Conservation (phyloP, 2,797 vertebrate species). For the Spinus pinus region DNA sequence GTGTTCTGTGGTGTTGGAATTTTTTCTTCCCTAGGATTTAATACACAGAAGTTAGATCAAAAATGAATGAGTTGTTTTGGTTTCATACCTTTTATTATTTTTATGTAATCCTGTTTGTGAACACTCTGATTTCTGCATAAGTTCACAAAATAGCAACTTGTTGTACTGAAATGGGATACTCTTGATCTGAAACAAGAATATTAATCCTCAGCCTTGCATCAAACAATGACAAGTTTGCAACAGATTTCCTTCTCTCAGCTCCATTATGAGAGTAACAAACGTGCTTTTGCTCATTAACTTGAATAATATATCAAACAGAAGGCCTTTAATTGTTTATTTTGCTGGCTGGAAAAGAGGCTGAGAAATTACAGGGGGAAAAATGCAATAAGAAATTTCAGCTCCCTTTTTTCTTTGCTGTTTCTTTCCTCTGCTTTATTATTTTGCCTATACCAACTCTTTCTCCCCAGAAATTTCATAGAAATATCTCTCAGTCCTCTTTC, state of each 20-base stretch:
- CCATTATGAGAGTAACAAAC: background rate
- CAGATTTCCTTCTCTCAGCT: conserved; percentile 24
- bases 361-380: background rate
- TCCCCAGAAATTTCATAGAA: background rate
- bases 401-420: background rate
- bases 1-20: fast-evolving
- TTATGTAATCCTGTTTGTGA: background rate
- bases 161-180: conserved; percentile 39
- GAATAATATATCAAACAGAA: conserved; percentile 55
- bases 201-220: conserved; percentile 34
- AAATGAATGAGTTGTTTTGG: background rate
- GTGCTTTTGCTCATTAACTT: conserved; percentile 44
- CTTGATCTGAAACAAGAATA: conserved; percentile 54
- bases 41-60: background rate
- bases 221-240: conserved; percentile 51
- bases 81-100: conserved; percentile 1
- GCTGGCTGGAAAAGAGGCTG: background rate
- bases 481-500: background rate
- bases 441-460: background rate
- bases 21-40: background rate
- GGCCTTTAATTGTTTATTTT: conserved; percentile 57
- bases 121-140: conserved; percentile 11
- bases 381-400: background rate
- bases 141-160: conserved; percentile 23
- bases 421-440: background rate